Evolutionary conservation across 2,113 vertebrate species (phyloP).

Genomic region (Micronisus gabar): DNA sequence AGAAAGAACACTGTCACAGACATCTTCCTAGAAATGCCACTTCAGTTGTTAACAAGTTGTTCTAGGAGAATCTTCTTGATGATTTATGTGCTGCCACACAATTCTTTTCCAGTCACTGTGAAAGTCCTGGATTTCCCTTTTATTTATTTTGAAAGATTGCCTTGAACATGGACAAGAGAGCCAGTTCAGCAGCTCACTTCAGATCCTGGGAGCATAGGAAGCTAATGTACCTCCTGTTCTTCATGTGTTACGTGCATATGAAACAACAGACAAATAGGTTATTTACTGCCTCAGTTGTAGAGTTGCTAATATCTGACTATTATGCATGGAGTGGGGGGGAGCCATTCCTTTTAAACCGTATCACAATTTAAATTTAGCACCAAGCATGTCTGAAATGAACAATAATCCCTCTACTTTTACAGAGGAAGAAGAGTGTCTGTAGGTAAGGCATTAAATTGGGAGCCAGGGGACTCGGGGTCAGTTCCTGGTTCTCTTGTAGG

Average conservation of each 20-base stretch:
- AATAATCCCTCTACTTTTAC: neutral
- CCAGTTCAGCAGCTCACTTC: neutral
- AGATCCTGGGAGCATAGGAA: neutral
- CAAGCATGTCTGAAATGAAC: neutral
- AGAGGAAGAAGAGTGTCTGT: neutral
- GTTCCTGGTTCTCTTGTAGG: neutral
- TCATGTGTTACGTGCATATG: neutral
- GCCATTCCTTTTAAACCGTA: neutral
- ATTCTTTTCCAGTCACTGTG: neutral
- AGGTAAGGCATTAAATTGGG: neutral
- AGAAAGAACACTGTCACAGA: neutral
- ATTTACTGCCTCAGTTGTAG: neutral
- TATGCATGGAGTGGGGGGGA: neutral
- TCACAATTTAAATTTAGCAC: neutral
- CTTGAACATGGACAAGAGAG: neutral
- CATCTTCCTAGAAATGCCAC: neutral
- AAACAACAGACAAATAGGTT: neutral
- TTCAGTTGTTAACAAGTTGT: constrained; percentile 39
- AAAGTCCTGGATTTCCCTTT: neutral
- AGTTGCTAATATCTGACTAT: neutral
- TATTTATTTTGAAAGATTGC: neutral
- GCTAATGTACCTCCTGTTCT: neutral
- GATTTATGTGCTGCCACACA: neutral
- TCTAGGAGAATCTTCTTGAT: constrained; percentile 6
- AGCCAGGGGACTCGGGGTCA: neutral